Base-by-base conservation (phyloP, 1,140 invertebrate genomes). In the Proales similis region DNA sequence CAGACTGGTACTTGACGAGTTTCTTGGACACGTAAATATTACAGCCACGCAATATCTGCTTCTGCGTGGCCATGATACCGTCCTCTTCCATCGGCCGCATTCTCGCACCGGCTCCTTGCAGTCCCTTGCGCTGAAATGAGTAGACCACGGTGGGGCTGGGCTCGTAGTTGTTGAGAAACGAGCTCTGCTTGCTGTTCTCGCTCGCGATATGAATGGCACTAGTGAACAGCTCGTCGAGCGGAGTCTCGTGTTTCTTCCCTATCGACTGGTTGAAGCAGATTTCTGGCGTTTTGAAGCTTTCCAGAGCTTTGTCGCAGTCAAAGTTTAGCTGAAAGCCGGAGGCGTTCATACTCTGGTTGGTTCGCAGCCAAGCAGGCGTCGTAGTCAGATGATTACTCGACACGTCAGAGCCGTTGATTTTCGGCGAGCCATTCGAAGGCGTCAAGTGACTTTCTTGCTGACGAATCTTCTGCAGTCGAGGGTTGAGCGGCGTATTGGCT, bases 181-280 rank as follows among this genome's bases (percentile, higher is more conserved):
- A 36, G 19, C 36, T 27, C 27, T 57, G 39, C 32, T 57, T 57
- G 2, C 36, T 42, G 36, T 57, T 57, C 45, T 57, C 51, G 0
- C 26, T 29, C n/a, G 51, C 51, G 3, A 57, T 57, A 4, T 57
- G 51, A 42, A 57, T 57, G 3, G 51, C 51, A 42, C 45, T 57
- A 26, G 51, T 57, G 20, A 57, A 57, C 11, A 57, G 20, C 17
- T 57, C 51, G 12, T 42, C 39, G 2, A 57, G 29, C 39, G 51
- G 51, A 9, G 51, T 57, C 33, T 57, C 51, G 4, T 24, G 33
- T 26, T 57, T 57, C 45, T 57, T 57, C 11, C 26, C 7, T 42
- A 42, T 57, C 11, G 19, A 7, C 22, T 38, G 32, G 19, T n/a
- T 53, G 17, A 11, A 4, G 14, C 27, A 14, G 2, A 42, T 14